Conservation (phyloP, 2,113 vertebrate species). For the Cercopithecus mona region DNA sequence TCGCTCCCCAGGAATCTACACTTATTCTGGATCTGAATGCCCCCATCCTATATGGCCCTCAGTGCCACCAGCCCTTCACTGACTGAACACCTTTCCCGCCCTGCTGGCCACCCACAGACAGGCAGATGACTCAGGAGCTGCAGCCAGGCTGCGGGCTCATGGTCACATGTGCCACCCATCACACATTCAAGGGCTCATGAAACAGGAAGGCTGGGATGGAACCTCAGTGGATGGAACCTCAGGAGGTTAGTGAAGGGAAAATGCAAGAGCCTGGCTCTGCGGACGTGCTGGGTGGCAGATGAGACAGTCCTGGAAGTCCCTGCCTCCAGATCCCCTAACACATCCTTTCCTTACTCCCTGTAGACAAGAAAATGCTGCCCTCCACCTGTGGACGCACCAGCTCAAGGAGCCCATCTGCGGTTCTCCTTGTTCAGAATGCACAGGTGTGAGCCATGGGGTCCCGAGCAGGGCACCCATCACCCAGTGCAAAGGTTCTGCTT, state of each 20-base stretch:
- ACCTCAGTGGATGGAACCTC: neutral
- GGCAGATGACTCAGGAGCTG: neutral
- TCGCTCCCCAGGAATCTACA: accelerated
- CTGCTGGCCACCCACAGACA: neutral
- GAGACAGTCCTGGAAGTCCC: neutral
- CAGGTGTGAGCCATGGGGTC: accelerated
- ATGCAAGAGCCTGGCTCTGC: neutral
- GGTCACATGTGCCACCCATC: neutral
- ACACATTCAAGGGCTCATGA: neutral
- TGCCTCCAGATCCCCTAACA: neutral
- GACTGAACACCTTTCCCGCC: accelerated
- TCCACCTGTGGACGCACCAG: accelerated
- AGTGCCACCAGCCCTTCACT: neutral
- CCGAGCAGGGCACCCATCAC: neutral
- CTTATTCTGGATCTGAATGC: neutral
- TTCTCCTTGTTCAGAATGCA: neutral
- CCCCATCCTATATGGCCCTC: neutral
- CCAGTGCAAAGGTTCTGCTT: neutral
- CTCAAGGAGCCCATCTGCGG: accelerated
- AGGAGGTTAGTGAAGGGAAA: neutral
- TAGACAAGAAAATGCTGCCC: neutral
- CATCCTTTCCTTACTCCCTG: neutral
- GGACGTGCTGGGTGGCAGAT: accelerated
- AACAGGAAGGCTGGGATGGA: neutral
- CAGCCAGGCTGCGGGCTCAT: neutral